Evolutionary conservation across 2,113 vertebrate species (phyloP).

Genomic region (Anser brachyrhynchus): DNA sequence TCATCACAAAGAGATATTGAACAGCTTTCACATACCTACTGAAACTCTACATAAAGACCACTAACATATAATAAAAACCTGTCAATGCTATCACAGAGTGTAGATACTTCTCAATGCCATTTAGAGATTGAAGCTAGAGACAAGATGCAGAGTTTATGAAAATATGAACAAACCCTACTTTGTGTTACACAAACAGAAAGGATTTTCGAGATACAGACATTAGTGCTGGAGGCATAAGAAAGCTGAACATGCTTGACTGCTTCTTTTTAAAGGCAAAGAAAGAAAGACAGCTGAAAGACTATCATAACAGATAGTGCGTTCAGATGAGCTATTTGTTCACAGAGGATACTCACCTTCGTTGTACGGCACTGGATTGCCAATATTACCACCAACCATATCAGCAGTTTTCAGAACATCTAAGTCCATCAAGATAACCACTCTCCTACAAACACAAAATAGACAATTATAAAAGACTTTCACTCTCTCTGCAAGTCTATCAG

Average conservation of each 20-base stretch:
- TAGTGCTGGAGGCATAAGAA: neutral
- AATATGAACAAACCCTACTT: neutral
- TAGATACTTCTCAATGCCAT: neutral
- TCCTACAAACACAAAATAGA: slow-evolving; percentile 75
- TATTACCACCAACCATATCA: slow-evolving; percentile 79
- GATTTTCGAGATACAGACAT: neutral
- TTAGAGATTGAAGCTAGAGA: neutral
- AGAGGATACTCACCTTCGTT: slow-evolving; percentile 82
- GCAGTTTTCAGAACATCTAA: slow-evolving; percentile 86
- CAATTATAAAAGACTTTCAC: neutral
- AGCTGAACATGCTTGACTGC: neutral
- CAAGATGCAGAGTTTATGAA: neutral
- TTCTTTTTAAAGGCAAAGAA: neutral
- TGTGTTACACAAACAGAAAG: neutral
- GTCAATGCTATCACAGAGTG: neutral
- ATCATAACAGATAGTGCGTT: neutral
- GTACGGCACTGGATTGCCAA: slow-evolving; percentile 90
- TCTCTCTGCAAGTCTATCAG: neutral
- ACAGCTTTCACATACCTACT: slow-evolving; percentile 34
- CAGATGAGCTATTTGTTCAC: neutral
- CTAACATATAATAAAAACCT: neutral
- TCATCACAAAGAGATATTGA: slow-evolving; percentile 40
- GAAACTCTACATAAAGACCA: slow-evolving; percentile 22
- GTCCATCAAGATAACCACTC: slow-evolving; percentile 93
- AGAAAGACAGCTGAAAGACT: neutral